Conservation (phyloP, 2,888 invertebrate genomes). For the Calameuta idolon region DNA sequence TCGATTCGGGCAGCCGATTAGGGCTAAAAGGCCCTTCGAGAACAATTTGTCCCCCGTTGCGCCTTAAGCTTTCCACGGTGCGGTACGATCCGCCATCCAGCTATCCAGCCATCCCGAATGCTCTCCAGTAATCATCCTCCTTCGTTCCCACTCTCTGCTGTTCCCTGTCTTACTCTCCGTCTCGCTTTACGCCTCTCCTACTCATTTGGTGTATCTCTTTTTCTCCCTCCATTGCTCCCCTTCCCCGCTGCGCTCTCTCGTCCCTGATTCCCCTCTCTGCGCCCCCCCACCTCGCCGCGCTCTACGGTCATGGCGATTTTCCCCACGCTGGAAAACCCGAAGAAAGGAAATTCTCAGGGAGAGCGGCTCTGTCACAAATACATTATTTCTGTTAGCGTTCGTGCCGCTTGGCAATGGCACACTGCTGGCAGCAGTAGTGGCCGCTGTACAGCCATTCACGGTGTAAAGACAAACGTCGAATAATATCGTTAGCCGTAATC, state of each 20-base stretch:
- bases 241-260: slow-evolving; percentile 24
- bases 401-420: neutral
- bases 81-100: slow-evolving; percentile 31
- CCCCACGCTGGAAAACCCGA: slow-evolving; percentile 10
- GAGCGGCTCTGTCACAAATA: neutral
- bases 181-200: slow-evolving; percentile 7
- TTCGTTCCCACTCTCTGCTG: neutral
- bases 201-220: neutral
- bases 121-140: neutral
- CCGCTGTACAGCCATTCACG: neutral
- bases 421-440: neutral
- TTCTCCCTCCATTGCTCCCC: neutral
- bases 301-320: slow-evolving; percentile 29
- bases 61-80: slow-evolving; percentile 13
- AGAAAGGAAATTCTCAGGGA: neutral
- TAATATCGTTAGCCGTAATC: slow-evolving; percentile 47
- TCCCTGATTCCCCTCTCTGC: slow-evolving; percentile 32
- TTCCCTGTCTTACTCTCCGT: slow-evolving; percentile 5
- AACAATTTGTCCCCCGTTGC: slow-evolving; percentile 51
- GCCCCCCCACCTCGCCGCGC: slow-evolving; percentile 31
- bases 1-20: slow-evolving; percentile 65
- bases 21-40: slow-evolving; percentile 62
- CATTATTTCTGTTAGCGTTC: neutral
- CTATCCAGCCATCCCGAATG: slow-evolving; percentile 25
- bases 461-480: slow-evolving; percentile 7